Conservation (phyloP, 2,888 invertebrate species). For the Hymenopus coronatus region DNA sequence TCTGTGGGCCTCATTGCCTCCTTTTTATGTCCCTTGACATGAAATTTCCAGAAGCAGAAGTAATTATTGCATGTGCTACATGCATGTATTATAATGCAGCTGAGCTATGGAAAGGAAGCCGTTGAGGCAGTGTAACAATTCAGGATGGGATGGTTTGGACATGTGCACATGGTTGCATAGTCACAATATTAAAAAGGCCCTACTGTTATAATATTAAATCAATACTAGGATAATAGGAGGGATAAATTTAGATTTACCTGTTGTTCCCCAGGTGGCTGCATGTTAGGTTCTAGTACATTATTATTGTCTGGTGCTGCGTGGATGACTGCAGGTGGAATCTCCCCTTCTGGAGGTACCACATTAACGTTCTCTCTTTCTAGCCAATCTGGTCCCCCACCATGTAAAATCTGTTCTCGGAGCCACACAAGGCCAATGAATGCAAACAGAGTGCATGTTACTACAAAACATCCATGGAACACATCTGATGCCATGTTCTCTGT, state of each 20-base stretch:
- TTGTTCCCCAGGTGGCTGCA: constrained; percentile 38
- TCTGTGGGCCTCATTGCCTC: too few relatives aligned
- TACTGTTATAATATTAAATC: too few relatives aligned
- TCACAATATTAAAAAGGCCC: too few relatives aligned
- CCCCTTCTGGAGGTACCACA: constrained; percentile 48
- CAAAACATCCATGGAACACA: constrained; percentile 94
- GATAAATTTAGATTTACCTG: constrained; percentile 1
- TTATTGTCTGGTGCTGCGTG: constrained; percentile 41
- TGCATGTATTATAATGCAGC: too few relatives aligned
- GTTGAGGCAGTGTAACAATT: too few relatives aligned
- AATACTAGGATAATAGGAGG: too few relatives aligned
- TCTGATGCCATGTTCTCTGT: constrained; percentile 91
- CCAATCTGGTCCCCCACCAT: constrained; percentile 97
- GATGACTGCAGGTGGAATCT: constrained; percentile 48
- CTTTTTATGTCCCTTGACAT: too few relatives aligned
- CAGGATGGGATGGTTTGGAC: too few relatives aligned
- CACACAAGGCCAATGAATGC: constrained; percentile 97
- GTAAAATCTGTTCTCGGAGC: constrained; percentile 95
- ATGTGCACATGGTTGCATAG: too few relatives aligned
- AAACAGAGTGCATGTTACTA: constrained; percentile 92
- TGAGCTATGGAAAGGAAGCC: too few relatives aligned
- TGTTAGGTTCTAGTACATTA: constrained; percentile 46
- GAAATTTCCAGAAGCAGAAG: too few relatives aligned
- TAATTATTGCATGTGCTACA: too few relatives aligned
- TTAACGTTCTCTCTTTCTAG: constrained; percentile 67